These are phyloP conservation scores for Dinoponera quadriceps DNA, from an alignment of 1,140 invertebrate species.

Conservation along the genomic window DNA sequence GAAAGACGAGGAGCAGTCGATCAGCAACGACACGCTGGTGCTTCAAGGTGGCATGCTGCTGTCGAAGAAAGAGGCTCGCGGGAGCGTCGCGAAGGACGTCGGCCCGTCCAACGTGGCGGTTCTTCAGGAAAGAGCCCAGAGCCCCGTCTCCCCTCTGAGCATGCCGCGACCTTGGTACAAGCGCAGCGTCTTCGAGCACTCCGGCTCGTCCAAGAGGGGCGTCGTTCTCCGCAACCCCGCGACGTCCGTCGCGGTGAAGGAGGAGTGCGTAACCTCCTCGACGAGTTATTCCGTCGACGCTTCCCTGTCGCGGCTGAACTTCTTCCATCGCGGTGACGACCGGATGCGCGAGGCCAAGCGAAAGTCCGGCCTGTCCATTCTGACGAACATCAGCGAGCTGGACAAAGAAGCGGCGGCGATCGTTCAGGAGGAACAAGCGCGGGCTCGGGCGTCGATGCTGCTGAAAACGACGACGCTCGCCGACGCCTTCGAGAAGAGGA, in stretches of 20 bases:
- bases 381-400: constrained; percentile 93
- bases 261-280: constrained; percentile 62
- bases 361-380: constrained; percentile 88
- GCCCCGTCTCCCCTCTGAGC: neutral
- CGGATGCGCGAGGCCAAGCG: constrained; percentile 84
- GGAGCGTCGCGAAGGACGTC: constrained; percentile 30
- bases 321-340: constrained; percentile 81
- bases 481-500: constrained; percentile 79
- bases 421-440: constrained; percentile 87
- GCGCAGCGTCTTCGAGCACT: constrained; percentile 81
- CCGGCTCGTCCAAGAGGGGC: constrained; percentile 58
- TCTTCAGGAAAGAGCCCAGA: constrained; percentile 29
- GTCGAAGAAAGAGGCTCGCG: constrained; percentile 72
- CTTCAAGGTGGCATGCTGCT: constrained; percentile 79
- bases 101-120: neutral
- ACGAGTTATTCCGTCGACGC: constrained; percentile 67
- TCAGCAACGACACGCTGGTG: constrained; percentile 83
- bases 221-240: constrained; percentile 62
- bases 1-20: constrained; percentile 60
- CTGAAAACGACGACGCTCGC: constrained; percentile 79
- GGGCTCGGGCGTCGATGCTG: constrained; percentile 77
- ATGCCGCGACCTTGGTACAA: constrained; percentile 89
- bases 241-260: constrained; percentile 65
- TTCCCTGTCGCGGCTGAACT: constrained; percentile 76
- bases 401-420: constrained; percentile 92